Base-by-base conservation (phyloP, 2,797 vertebrate genomes). In the Argya squamiceps region DNA sequence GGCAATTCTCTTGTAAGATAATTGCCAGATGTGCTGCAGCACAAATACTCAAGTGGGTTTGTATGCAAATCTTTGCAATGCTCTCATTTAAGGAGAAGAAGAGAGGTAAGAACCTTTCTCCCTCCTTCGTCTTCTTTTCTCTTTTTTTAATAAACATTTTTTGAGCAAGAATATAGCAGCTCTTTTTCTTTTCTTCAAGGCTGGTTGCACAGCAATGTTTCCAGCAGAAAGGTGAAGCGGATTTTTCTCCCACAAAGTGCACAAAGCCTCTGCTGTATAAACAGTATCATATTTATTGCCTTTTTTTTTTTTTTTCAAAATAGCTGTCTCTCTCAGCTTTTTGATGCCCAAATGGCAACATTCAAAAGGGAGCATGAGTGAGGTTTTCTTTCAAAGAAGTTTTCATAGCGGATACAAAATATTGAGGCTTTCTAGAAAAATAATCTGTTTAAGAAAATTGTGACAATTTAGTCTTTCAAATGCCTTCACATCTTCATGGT, bases 11-110 rank as follows among this genome's bases (percentile, higher is more conserved):
- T 93, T 59, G 67, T 84, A 62, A 85, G 68, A 58, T 83, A 93
- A 94, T 88, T 88, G 76, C 80, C 90, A 93, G 80, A 82, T 94
- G 77, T 84, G 84, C 94, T 68, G 74, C 68, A 85, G 89, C 65
- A 62, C 65, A 69, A 93, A 94, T 73, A 24, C 69, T 86, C 58
- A n/a, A 88, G 87, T 80, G 85, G 56, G 92, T 89, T 84, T 84
- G 46, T 58, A 79, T 91, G 95, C 84, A 96, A 64, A 94, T 93
- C 80, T 67, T 47, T 56, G 74, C 46, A 58, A 88, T 78, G 7
- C 41, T 77, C 46, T 88, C n/a, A 52, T 78, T 87, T 58, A 23
- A 95, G 64, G 52, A 34, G 29, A 56, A 89, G 62, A 58, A 5
- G 11, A 76, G 41, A 65, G 14, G 36, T 59, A 82, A 90, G 44